These are phyloP conservation scores for Aspidapion aeneum DNA, from an alignment of 2,888 invertebrate species.

Conservation along the genomic window DNA sequence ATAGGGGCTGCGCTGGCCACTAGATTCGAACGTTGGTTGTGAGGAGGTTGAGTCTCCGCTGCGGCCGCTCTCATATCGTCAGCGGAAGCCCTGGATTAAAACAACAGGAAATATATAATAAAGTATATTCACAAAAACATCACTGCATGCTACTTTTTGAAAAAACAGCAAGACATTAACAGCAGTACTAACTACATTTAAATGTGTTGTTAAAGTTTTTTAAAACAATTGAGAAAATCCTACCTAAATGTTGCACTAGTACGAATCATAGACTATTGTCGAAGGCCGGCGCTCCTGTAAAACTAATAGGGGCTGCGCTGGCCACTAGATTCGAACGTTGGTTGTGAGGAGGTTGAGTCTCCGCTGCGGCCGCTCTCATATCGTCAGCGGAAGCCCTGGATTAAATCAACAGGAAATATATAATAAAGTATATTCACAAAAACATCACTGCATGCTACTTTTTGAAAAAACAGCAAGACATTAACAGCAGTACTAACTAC, in stretches of 20 bases:
- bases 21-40: slow-evolving; percentile 69
- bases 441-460: no score
- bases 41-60: slow-evolving; percentile 45
- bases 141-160: no score
- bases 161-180: no score
- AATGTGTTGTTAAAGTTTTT: no score
- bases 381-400: slow-evolving; percentile 73
- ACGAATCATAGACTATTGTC: slow-evolving; percentile 63
- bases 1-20: slow-evolving; percentile 80
- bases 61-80: slow-evolving; percentile 75
- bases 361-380: slow-evolving; percentile 67
- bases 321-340: slow-evolving; percentile 74
- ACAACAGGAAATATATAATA: no score
- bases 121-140: no score
- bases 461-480: no score
- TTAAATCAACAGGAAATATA: background rate
- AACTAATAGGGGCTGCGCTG: slow-evolving; percentile 77
- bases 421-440: no score
- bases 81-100: slow-evolving; percentile 64
- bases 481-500: no score
- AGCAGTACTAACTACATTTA: no score
- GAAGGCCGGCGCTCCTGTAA: slow-evolving; percentile 63
- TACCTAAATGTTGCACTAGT: background rate
- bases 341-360: slow-evolving; percentile 47
- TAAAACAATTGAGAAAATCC: slow-evolving; percentile 2